phyloP scores from a whole-genome alignment of 1,140 invertebrate species.

The Polyergus mexicanus region DNA sequence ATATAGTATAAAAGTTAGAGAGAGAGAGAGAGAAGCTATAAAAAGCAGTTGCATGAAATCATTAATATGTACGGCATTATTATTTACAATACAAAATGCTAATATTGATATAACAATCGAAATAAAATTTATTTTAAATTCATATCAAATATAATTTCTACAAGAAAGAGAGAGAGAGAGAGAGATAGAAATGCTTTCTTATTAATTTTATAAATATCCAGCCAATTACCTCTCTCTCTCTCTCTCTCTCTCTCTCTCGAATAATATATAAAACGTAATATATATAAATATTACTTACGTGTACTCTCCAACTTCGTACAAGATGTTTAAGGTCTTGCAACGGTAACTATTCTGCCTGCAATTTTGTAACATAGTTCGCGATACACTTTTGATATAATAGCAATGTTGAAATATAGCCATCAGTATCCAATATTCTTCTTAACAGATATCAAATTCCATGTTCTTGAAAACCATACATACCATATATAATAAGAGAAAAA shows the following conservation, averaged over 20 bases:
- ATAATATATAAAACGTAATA: too few relatives aligned
- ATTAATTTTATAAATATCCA: slow-evolving; percentile 7
- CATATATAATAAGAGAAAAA: not conserved
- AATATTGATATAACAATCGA: slow-evolving; percentile 14
- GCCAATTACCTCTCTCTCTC: too few relatives aligned
- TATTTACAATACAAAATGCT: not conserved
- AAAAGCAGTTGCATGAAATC: not conserved
- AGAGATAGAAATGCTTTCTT: not conserved
- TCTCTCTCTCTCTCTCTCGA: too few relatives aligned
- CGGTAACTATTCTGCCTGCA: slow-evolving; percentile 12
- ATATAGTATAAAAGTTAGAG: too few relatives aligned
- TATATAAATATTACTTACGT: slow-evolving; percentile 45
- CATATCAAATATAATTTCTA: not conserved
- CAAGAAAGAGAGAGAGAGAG: not conserved
- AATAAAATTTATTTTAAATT: not conserved
- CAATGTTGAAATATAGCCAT: not conserved
- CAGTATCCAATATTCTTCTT: not conserved
- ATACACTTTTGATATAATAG: slow-evolving; percentile 27
- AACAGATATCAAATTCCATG: not conserved
- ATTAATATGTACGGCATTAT: not conserved
- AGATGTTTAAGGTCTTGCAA: slow-evolving; percentile 7
- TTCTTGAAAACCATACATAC: not conserved
- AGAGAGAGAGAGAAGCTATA: not conserved
- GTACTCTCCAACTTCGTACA: not conserved
- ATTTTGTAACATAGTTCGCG: slow-evolving; percentile 23